A percentile compares a stretch with the other conserved stretches of the same genome.
phyloP scores from a whole-genome alignment of 2,797 vertebrate genomes.

The Holocentrus rufus region DNA sequence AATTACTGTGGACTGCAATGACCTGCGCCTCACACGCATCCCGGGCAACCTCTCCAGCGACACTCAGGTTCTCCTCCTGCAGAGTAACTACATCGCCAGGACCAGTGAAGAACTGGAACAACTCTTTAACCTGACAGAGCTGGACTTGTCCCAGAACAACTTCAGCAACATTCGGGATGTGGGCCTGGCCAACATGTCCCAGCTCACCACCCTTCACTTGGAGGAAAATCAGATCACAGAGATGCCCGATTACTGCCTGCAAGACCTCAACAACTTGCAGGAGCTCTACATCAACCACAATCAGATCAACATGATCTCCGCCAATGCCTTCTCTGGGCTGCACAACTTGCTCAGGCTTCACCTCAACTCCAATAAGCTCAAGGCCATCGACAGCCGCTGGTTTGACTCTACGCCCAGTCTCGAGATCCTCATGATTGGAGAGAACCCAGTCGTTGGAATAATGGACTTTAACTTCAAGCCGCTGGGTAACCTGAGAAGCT shows the following conservation, averaged over 20 bases:
- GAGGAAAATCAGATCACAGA: constrained; percentile 96
- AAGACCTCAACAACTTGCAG: constrained; percentile 92
- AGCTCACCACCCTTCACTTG: constrained; percentile 94
- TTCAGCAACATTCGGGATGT: constrained; percentile 92
- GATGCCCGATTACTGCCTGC: constrained; percentile 94
- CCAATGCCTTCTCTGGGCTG: constrained; percentile 92
- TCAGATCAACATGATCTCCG: constrained; percentile 92
- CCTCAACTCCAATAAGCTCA: constrained; percentile 94
- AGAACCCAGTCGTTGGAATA: constrained; percentile 95
- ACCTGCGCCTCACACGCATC: constrained; percentile 92
- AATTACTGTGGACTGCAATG: constrained; percentile 96
- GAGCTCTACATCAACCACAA: constrained; percentile 99
- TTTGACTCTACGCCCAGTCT: constrained; percentile 95
- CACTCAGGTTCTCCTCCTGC: constrained; percentile 95
- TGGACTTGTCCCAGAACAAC: constrained; percentile 98
- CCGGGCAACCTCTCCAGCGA: constrained; percentile 94
- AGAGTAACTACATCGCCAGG: constrained; percentile 96
- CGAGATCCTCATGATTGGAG: constrained; percentile 98
- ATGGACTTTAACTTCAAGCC: constrained; percentile 95
- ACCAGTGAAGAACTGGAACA: constrained; percentile 92
- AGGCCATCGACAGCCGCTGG: constrained; percentile 92
- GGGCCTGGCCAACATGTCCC: constrained; percentile 91
- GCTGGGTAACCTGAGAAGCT: constrained; percentile 89
- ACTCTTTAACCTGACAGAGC: constrained; percentile 94
- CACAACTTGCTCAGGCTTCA: constrained; percentile 92